Base-by-base conservation (phyloP, 1,140 invertebrate species). In the Wiebesia pumilae region DNA sequence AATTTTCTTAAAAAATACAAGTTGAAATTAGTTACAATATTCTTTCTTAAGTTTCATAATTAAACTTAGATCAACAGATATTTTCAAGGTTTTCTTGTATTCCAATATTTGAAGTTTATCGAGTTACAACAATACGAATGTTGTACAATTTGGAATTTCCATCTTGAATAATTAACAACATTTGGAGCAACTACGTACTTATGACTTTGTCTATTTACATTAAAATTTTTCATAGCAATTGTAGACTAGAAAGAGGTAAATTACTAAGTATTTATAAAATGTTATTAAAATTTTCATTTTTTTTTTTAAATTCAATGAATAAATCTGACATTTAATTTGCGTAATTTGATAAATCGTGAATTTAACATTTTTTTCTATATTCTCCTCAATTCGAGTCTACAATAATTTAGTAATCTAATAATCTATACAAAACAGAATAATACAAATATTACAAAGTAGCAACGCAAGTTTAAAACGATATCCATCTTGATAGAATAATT, bases 241-340 rank as follows among this genome's bases (percentile, higher is more conserved):
- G 65, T 79, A 87, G 85, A 87, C 85, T 87, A 87, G 85, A 83
- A 87, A 33, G 81, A 78, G 75, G 73, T 86, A 83, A 27, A 83
- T 69, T 65, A 83, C 40, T 78, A 51, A 86, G 69, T 77, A 69
- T 78, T 86, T 83, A 69, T 54, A 86, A 83, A 86, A 75, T 30
- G 6, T 54, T 19, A 7, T 80, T 81, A 12, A 54, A 67, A 30
- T 35, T 69, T 69, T 85, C 21, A 40, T 75, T 35, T 75, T 54
- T 51, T 14, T 33, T 83, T n/a, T 0, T 75, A 58, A 54, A 58
- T n/a, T 47, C 33, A 78, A 65, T 47, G 3, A 6, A 38, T 75
- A 62, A 77, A 84, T 65, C 21, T 47, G 10, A 27, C 33, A 79
- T 54, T 40, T 51, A 69, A 67, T 67, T 30, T 67, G 4, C 30